Base-by-base conservation (phyloP, 2,888 invertebrate genomes). In the Biston betularia region DNA sequence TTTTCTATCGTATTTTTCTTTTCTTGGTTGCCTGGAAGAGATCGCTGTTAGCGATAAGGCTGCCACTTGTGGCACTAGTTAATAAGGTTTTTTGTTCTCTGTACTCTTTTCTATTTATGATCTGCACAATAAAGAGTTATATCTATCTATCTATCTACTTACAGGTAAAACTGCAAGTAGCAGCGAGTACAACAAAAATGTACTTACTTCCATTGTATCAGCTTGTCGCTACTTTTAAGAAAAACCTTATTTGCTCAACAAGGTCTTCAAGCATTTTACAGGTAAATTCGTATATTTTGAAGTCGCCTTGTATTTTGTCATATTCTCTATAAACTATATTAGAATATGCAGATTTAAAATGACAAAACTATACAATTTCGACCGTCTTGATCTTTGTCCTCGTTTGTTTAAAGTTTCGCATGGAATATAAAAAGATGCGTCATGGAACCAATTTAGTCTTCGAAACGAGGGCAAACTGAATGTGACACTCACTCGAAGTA, bases 371-470 rank as follows among this genome's bases (percentile, higher is more conserved):
- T 56, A 14, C 54, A 42, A 54, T 33, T 54, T 12, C 24, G 40
- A 52, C 56, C 71, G 57, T 64, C 58, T 72, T 44, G 69, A 67
- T 62, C 57, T 62, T 65, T 64, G 59, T 66, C 61, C 57, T 61
- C 61, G 12, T 57, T 57, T 40, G 57, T 57, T 65, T 34, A 56
- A 15, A 64, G 67, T 74, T 75, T 58, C 65, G 62, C 60, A 42
- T 40, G 44, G 14, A 63, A 63, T 57, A 75, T 74, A 78, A 79
- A 73, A 63, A 58, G 52, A 59, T 60, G 62, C 65, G 71, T 72
- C 70, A 69, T 71, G 68, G 69, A 74, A 79, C 74, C 71, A 77
- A 79, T 76, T 73, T 66, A 65, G 65, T 73, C 65, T 70, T 67
- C 58, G 73, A 72, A 77, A 74, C 69, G 49, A 65, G 65, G 65